Base-by-base conservation (phyloP, 2,888 invertebrate species). In the Dexiosoma caninum region DNA sequence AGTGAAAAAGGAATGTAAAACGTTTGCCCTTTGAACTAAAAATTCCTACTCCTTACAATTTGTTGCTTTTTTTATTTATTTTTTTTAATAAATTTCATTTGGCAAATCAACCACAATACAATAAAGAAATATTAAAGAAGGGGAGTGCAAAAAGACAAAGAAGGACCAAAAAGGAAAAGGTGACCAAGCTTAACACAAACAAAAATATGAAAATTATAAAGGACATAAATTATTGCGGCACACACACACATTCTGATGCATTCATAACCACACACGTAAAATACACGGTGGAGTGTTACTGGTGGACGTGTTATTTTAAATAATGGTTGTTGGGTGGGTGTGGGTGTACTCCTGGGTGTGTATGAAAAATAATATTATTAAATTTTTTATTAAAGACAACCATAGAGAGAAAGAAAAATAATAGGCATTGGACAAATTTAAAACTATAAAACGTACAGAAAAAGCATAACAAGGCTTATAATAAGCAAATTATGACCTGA, bases 21-120 rank as follows among this genome's bases (percentile, higher is more conserved):
- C 42, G 40, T 76, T 72, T 75, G 81, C 78, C 78, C 79, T 78
- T 70, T 74, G 62, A 81, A 78, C 66, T 51, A 71, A 74, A 32
- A 16, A 67, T 59, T 75, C 59, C n/a, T 69, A 51, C 23, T 32
- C 42, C 62, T 42, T 42, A 60, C 16, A 35, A 40, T 21, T 55
- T 66, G 49, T 40, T 30, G 30, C 37, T 27, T 57, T 37, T 76
- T 76, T 72, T 30, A 12, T 51, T 62, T 71, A 9, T 44, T 40
- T 82, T 87, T 75, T 87, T 88, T 86, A 87, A 88, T 88, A 88
- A 87, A 88, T 88, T 88, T 86, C 85, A 86, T 84, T 85, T 85
- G 67, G 67, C 72, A 72, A 85, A 86, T 87, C 86, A 86, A 87
- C 86, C 87, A 85, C 85, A 84, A 85, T 64, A 69, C 55, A 76